Conservation (phyloP, 2,888 invertebrate genomes). For the Nephrotoma appendiculata region DNA sequence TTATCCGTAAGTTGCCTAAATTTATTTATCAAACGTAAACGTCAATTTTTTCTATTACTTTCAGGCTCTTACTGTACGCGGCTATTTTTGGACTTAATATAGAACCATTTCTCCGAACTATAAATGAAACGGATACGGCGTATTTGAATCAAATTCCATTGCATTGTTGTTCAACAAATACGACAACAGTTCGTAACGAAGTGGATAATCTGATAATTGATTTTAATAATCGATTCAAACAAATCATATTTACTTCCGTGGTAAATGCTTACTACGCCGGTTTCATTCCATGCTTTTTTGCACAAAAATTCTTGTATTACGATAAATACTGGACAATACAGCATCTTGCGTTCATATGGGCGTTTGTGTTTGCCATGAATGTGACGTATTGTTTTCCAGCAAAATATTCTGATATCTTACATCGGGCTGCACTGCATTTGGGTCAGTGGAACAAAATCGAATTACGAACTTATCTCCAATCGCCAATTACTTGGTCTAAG, state of each 20-base stretch:
- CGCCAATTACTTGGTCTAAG: conserved; percentile 36
- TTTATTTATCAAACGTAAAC: not conserved
- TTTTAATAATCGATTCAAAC: conserved; percentile 79
- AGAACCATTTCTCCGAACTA: conserved; percentile 56
- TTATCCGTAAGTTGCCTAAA: conserved; percentile 73
- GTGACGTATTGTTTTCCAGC: conserved; percentile 49
- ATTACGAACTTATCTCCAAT: conserved; percentile 15
- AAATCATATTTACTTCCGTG: conserved; percentile 69
- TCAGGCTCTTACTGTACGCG: conserved; percentile 59
- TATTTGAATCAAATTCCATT: conserved; percentile 44
- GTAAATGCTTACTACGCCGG: conserved; percentile 78
- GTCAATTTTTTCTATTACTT: conserved; percentile 15
- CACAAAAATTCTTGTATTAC: conserved; percentile 62
- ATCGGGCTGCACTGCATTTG: conserved; percentile 78
- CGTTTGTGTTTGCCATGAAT: conserved; percentile 70
- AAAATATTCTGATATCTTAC: conserved; percentile 74
- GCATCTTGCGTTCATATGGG: conserved; percentile 71
- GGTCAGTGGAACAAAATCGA: conserved; percentile 39
- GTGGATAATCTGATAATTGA: conserved; percentile 72
- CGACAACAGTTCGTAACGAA: conserved; percentile 62
- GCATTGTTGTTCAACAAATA: conserved; percentile 62
- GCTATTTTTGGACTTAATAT: conserved; percentile 67
- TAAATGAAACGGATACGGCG: conserved; percentile 27
- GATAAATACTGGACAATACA: conserved; percentile 72
- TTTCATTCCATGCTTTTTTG: conserved; percentile 80